These are phyloP conservation scores for Drosophila imparisetae DNA, from an alignment of 2,888 invertebrate genomes.

Conservation along the genomic window DNA sequence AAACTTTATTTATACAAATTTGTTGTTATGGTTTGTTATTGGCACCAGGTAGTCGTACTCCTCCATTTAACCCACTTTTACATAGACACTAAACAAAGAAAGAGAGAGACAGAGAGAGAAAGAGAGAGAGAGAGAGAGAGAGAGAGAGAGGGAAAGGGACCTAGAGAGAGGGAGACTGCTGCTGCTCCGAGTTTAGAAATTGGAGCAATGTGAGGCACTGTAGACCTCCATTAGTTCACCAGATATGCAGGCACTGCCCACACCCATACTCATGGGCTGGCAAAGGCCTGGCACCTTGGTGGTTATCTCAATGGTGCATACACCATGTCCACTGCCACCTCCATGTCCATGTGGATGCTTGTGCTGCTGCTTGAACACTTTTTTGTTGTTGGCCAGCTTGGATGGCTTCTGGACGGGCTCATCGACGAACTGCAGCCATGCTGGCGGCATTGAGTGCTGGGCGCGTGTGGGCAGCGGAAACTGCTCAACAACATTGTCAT, in stretches of 20 bases:
- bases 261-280: constrained; percentile 75
- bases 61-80: constrained; percentile 40
- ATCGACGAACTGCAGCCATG: constrained; percentile 70
- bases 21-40: constrained; percentile 31
- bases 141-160: neutral
- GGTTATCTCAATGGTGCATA: constrained; percentile 81
- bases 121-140: constrained; percentile 14
- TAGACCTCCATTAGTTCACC: constrained; percentile 83
- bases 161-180: neutral
- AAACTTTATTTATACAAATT: constrained; percentile 56
- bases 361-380: constrained; percentile 59
- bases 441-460: constrained; percentile 63
- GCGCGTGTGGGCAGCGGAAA: constrained; percentile 23
- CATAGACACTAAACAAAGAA: constrained; percentile 45
- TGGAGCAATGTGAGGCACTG: constrained; percentile 59
- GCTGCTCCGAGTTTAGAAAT: constrained; percentile 30
- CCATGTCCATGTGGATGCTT: constrained; percentile 49
- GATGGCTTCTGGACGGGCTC: constrained; percentile 61
- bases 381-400: constrained; percentile 28
- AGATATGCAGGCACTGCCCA: constrained; percentile 81
- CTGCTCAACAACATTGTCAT: constrained; percentile 35
- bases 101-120: constrained; percentile 7
- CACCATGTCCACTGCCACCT: constrained; percentile 40
- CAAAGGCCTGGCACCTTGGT: constrained; percentile 81
- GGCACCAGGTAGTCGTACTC: constrained; percentile 71